Percentiles rank a stretch among this genome's conserved stretches.
Evolutionary conservation across 2,113 vertebrate species (phyloP).

Genomic region (Lasiurus borealis): DNA sequence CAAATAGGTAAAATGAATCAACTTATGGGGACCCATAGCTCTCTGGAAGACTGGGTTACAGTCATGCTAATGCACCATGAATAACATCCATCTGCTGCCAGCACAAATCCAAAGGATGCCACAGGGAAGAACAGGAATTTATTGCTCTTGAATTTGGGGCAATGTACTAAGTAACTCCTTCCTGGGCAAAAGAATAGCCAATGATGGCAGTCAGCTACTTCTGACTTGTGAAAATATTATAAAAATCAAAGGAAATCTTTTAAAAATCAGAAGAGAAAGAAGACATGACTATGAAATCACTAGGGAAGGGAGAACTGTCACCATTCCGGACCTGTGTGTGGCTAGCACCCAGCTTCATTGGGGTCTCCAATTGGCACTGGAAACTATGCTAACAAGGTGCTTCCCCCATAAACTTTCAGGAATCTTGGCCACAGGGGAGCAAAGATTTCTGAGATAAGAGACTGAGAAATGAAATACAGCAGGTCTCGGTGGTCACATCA

Average conservation of each 20-base stretch:
- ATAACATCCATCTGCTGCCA: not conserved
- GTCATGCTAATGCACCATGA: not conserved
- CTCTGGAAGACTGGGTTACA: not conserved
- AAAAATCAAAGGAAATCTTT: not conserved
- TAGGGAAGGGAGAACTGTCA: not conserved
- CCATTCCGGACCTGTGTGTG: not conserved
- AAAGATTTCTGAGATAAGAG: not conserved
- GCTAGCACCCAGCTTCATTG: not conserved
- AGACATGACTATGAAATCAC: not conserved
- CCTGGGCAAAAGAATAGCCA: not conserved
- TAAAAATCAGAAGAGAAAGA: not conserved
- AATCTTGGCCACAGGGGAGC: not conserved
- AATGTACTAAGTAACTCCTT: not conserved
- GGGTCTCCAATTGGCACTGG: not conserved
- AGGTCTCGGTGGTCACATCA: not conserved
- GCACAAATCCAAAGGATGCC: not conserved
- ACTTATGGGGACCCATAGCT: not conserved
- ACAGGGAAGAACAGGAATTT: not conserved
- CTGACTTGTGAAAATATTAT: not conserved
- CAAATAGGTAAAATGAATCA: not conserved
- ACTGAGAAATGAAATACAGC: not conserved
- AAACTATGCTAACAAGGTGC: not conserved
- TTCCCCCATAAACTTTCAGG: not conserved
- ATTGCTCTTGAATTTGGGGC: not conserved
- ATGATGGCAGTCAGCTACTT: not conserved